Evolutionary conservation across 2,888 invertebrate species (phyloP), one percentile per base, ranked within the genome.

Genomic region (Litoditis marina): DNA sequence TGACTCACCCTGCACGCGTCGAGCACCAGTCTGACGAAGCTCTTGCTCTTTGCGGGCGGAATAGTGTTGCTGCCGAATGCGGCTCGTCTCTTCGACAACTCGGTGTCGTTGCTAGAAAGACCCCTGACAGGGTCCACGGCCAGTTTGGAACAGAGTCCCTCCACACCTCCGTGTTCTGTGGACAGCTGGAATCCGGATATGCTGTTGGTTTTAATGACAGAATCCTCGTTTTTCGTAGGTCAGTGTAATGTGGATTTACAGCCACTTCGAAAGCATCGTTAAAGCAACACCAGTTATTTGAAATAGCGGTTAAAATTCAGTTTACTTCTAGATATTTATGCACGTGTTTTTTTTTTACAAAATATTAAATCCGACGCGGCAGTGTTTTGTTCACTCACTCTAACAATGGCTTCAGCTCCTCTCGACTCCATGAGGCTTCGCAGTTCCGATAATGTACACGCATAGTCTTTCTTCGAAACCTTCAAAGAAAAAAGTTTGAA

Each of bases 381-480:
- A 44, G 25, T 4, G 19, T 44, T 8, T 44, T 3, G 6, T 2
- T 2, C 8, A 68, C 74, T 60, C 85, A 96, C 88, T 88, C 91
- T 90, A 84, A 89, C 89, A 84, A 93, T 88, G 82, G 92, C 95
- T 87, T 98, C 96, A 82, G 89, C 88, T 82, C 95, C 95, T 83
- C 95, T 90, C 86, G 89, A 87, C 88, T 96, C 95, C 96, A 98
- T 98, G 86, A 98, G 90, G 88, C 94, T 93, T 84, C 94, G 92
- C 86, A 98, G 90, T 87, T 96, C 93, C 87, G 91, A 91, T 84
- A 96, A 90, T 86, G 91, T 89, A 57, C 68, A 68, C 32, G 65
- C 69, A 47, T 65, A 69, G 32, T 70, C 70, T 59, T 60, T 22
- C 1, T 36, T 63, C 42, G 65, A 67, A 68, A 66, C 68, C 73